Evolutionary conservation across 1,140 invertebrate species (phyloP).

Genomic region (Daktulosphaira vitifoliae): DNA sequence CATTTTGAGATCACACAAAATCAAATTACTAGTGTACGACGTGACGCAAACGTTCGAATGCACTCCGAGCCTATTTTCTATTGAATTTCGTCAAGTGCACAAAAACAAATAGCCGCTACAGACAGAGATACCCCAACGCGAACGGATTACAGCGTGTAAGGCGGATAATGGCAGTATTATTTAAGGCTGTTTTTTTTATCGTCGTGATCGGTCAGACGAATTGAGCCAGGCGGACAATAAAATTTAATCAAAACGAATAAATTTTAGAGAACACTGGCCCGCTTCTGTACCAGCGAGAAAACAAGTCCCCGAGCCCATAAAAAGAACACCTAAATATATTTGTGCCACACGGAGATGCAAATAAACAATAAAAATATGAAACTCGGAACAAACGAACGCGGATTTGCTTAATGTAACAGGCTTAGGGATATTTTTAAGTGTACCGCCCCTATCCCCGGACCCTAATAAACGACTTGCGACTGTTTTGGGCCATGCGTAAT

Average conservation of each 20-base stretch:
- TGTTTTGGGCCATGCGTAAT: neutral
- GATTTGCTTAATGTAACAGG: conserved; percentile 31
- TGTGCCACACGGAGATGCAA: neutral
- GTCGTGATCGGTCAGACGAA: conserved; percentile 23
- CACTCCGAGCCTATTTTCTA: neutral
- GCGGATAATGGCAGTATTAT: too few species aligned
- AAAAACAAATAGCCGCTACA: too few species aligned
- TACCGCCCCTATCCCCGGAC: neutral
- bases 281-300: neutral
- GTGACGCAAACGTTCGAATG: conserved; percentile 1
- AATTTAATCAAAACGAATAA: conserved; percentile 34
- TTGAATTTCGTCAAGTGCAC: neutral
- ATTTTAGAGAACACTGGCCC: conserved; percentile 7
- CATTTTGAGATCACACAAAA: conserved; percentile 14
- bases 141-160: too few species aligned
- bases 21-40: neutral
- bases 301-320: conserved; percentile 11
- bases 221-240: conserved; percentile 23
- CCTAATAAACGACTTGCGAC: too few species aligned
- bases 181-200: conserved; percentile 6
- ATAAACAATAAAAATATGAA: conserved; percentile 24
- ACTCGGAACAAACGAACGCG: conserved; percentile 14
- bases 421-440: conserved; percentile 28
- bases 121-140: too few species aligned
- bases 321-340: conserved; percentile 21